These are phyloP conservation scores for Phortica variegata DNA, from an alignment of 1,140 invertebrate genomes.

Conservation along the genomic window DNA sequence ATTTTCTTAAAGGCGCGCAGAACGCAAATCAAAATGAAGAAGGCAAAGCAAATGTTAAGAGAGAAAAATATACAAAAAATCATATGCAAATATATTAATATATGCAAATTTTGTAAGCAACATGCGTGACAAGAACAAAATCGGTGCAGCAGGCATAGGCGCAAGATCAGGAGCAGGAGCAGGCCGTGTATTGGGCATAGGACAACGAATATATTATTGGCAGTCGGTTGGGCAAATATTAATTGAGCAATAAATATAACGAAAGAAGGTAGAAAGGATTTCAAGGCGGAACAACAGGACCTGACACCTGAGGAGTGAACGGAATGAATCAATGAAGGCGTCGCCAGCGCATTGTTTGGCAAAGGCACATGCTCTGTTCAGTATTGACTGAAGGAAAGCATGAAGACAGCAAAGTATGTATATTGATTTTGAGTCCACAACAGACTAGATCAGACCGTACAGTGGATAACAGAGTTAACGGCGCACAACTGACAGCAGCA, in stretches of 20 bases:
- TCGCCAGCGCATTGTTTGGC: neutral
- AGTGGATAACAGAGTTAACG: too few relatives aligned
- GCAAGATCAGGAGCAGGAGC: too few relatives aligned
- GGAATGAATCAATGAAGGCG: constrained; percentile 1
- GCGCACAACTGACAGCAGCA: too few relatives aligned
- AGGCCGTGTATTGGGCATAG: too few relatives aligned
- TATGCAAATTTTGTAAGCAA: constrained; percentile 47
- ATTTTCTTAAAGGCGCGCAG: constrained; percentile 1
- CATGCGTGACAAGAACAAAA: too few relatives aligned
- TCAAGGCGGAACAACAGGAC: neutral
- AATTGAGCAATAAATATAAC: constrained; percentile 45
- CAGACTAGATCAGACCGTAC: too few relatives aligned
- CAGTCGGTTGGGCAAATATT: constrained; percentile 52
- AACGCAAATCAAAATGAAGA: too few relatives aligned
- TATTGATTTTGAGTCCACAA: too few relatives aligned
- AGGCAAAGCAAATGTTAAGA: constrained; percentile 10
- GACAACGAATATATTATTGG: constrained; percentile 51
- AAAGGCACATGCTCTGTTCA: neutral
- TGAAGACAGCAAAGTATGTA: constrained; percentile 41
- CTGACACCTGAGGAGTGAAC: too few relatives aligned
- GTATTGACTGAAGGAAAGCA: constrained; percentile 5
- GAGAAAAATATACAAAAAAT: constrained; percentile 1
- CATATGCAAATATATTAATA: constrained; percentile 33
- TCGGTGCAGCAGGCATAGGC: too few relatives aligned
- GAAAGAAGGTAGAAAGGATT: constrained; percentile 1